Evolutionary conservation across 2,113 vertebrate species (phyloP).

Genomic region (Tamias sibiricus): DNA sequence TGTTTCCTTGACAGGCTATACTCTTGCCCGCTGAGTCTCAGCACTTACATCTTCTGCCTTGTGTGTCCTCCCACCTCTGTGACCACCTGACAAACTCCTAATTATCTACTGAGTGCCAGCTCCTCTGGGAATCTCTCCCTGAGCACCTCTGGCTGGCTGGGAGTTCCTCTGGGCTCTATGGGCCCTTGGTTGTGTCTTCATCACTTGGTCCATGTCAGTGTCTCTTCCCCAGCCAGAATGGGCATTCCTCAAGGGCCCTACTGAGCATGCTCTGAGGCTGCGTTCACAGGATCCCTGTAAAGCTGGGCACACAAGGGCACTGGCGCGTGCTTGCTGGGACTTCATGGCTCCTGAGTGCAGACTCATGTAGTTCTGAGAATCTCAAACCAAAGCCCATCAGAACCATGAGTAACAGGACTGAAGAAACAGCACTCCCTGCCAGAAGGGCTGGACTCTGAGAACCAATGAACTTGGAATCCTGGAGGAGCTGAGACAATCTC

Average conservation of each 20-base stretch:
- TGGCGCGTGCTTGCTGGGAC: background rate
- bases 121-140: background rate
- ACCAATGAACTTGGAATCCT: background rate
- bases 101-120: background rate
- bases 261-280: background rate
- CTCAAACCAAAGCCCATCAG: background rate
- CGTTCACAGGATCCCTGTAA: background rate
- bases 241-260: background rate
- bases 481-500: background rate
- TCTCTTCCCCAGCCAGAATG: background rate
- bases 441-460: background rate
- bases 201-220: background rate
- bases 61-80: background rate
- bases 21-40: background rate
- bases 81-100: background rate
- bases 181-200: background rate
- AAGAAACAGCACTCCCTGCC: background rate
- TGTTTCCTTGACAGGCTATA: background rate
- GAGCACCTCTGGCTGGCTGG: background rate
- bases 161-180: background rate
- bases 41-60: background rate
- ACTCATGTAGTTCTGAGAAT: conserved; percentile 18
- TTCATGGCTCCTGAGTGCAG: background rate
- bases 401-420: background rate
- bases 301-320: background rate